Base-by-base conservation (phyloP, 2,113 vertebrate species). In the Cyanoderma ruficeps region DNA sequence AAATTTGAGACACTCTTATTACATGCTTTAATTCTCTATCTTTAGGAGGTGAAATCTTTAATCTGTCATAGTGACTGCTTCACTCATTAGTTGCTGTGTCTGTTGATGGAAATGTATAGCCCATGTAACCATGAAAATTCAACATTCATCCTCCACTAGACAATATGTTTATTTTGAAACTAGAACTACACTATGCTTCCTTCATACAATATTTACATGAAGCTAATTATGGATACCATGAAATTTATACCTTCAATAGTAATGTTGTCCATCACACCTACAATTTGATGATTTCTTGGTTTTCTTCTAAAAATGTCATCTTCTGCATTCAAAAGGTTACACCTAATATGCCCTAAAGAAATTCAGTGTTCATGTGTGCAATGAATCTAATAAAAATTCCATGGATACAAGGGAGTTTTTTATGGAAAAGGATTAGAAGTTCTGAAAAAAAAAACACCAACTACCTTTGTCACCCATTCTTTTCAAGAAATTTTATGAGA, bases 391-490 rank as follows among this genome's bases (percentile, higher is more conserved):
- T 44, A 30, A 85, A 71, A 83, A 79, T 24, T 33, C 10, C 12
- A 42, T 39, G 20, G 3, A 20, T 47, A 25, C 1, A 1, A n/a
- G 10, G 23, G 2, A 0, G 0, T 20, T 77, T 20, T 77, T 72
- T 18, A 53, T 57, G 25, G 5, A 12, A 86, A 65, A 76, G 10
- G 2, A 35, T 20, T 30, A 47, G 30, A 76, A 79, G 4, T 52
- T 44, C 37, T 28, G 25, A 83, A 74, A 88, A 2, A 2, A 0
- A 70, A 70, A 44, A 19, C 13, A 35, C 18, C 20, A 61, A 44
- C 7, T 46, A 52, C 11, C 5, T 69, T 72, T 49, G 4, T 27
- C 5, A 49, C 14, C 31, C 31, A 16, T 42, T 87, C 9, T 74
- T 8, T 50, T 78, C 25, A 70, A 50, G 12, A 57, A 74, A 61